Percentiles rank a stretch among this genome's conserved stretches.
These are phyloP conservation scores for Ichneumoninae sp. DNA, from an alignment of 2,888 invertebrate genomes.

Conservation along the genomic window DNA sequence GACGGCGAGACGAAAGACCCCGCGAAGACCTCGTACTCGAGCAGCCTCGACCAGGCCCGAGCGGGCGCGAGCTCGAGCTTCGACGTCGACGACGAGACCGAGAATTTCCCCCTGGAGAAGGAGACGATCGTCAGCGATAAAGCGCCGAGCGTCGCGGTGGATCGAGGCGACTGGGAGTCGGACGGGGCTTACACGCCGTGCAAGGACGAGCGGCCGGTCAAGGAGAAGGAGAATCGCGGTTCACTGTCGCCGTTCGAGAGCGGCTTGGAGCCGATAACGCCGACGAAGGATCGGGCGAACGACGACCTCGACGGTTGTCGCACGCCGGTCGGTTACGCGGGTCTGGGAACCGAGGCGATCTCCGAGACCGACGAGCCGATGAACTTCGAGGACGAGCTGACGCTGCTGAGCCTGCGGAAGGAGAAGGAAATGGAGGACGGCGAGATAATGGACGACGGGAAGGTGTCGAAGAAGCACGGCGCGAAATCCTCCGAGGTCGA, in stretches of 20 bases:
- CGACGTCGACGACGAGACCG: conserved; percentile 72
- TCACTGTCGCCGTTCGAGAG: conserved; percentile 74
- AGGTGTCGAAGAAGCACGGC: conserved; percentile 75
- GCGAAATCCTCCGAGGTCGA: conserved; percentile 77
- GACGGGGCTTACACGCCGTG: conserved; percentile 83
- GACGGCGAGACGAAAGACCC: conserved; percentile 46
- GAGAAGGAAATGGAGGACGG: conserved; percentile 83
- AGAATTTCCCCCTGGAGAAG: conserved; percentile 77
- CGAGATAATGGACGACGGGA: conserved; percentile 78
- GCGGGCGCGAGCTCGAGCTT: conserved; percentile 63
- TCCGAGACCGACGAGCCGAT: conserved; percentile 84
- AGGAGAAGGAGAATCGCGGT: conserved; percentile 69
- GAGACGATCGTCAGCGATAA: conserved; percentile 63
- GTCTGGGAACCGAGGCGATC: conserved; percentile 84
- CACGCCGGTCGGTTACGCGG: conserved; percentile 82
- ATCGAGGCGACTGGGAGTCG: conserved; percentile 78
- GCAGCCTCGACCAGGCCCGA: conserved; percentile 60
- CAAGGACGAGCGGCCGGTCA: conserved; percentile 81
- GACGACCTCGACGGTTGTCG: conserved; percentile 83
- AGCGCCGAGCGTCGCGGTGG: conserved; percentile 18
- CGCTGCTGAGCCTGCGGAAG: conserved; percentile 81
- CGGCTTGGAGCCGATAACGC: conserved; percentile 82
- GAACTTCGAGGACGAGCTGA: conserved; percentile 83
- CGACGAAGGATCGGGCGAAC: conserved; percentile 77
- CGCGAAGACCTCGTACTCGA: conserved; percentile 55